Evolutionary conservation across 2,113 vertebrate species (phyloP).

Genomic region (Ictalurus punctatus): DNA sequence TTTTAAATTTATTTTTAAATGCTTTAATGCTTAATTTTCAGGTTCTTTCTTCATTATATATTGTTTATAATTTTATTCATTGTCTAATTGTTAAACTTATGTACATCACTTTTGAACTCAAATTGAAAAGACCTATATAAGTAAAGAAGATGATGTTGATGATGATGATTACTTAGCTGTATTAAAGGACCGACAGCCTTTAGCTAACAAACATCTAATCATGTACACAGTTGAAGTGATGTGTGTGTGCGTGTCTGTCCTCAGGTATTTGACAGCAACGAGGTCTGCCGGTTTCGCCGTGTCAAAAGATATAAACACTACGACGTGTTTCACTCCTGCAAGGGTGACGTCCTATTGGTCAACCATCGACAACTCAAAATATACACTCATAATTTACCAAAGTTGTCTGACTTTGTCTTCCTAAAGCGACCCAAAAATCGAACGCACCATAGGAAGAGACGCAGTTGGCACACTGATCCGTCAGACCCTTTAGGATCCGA

Average conservation of each 20-base stretch:
- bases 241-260: background rate
- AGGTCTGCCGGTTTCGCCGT: constrained; percentile 68
- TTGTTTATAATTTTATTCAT: background rate
- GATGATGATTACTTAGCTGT: background rate
- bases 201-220: background rate
- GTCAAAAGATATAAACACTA: constrained; percentile 70
- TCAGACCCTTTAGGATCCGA: constrained; percentile 75
- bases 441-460: constrained; percentile 67
- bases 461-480: constrained; percentile 74
- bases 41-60: background rate
- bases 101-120: background rate
- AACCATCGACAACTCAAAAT: background rate
- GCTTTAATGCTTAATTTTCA: background rate
- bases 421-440: constrained; percentile 2
- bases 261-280: constrained; percentile 73
- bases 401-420: background rate
- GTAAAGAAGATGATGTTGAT: background rate
- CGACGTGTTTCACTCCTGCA: constrained; percentile 74
- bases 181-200: background rate
- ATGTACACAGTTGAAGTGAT: background rate
- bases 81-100: background rate
- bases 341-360: constrained; percentile 59
- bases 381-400: background rate
- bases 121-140: background rate
- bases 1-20: background rate